Percentiles rank a stretch among this genome's conserved stretches.
Evolutionary conservation across 1,140 invertebrate genomes (phyloP).

Genomic region (Acromyrmex charruanus): DNA sequence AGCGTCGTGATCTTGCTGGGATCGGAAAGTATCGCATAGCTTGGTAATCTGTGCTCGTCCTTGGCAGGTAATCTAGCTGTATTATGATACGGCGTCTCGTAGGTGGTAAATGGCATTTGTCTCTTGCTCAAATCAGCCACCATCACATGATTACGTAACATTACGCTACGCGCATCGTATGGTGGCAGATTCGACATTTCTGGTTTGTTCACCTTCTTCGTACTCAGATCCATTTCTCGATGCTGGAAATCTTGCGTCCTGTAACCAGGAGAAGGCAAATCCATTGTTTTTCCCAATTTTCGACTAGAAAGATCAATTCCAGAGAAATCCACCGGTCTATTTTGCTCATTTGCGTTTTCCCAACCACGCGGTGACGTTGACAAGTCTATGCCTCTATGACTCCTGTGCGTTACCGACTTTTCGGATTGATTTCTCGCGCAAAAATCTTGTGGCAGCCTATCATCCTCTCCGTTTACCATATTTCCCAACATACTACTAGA

Average conservation of each 20-base stretch:
- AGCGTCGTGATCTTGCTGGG: conserved; percentile 83
- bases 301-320: conserved; percentile 85
- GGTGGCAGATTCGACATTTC: conserved; percentile 74
- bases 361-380: conserved; percentile 81
- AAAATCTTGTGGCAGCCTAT: conserved; percentile 75
- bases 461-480: conserved; percentile 76
- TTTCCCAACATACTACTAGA: conserved; percentile 72
- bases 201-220: conserved; percentile 79
- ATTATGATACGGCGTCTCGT: conserved; percentile 80
- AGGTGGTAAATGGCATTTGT: conserved; percentile 80
- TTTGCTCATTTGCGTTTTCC: conserved; percentile 78
- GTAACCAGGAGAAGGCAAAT: conserved; percentile 73
- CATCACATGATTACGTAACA: conserved; percentile 84
- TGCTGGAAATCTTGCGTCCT: conserved; percentile 82
- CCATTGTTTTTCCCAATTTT: conserved; percentile 76
- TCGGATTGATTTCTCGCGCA: conserved; percentile 70
- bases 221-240: conserved; percentile 84
- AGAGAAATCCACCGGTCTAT: conserved; percentile 82
- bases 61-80: conserved; percentile 73
- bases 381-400: conserved; percentile 82
- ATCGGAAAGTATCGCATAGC: conserved; percentile 84
- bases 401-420: conserved; percentile 67
- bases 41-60: conserved; percentile 83
- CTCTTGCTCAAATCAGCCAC: conserved; percentile 84
- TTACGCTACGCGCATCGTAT: conserved; percentile 80